These are phyloP conservation scores for Zaprionus taronus DNA, from an alignment of 1,140 invertebrate genomes.

Conservation along the genomic window DNA sequence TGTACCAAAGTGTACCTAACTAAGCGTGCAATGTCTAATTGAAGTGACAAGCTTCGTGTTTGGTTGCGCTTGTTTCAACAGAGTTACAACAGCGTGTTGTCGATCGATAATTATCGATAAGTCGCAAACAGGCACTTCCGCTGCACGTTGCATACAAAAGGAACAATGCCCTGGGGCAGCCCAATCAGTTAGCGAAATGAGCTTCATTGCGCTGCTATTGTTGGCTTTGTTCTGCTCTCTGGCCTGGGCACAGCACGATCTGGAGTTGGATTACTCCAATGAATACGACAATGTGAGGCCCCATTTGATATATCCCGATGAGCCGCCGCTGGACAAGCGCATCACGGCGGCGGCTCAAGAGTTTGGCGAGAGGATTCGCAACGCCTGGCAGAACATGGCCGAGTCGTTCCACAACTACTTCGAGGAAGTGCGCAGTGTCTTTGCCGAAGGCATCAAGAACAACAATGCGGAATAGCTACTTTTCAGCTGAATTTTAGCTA, in stretches of 20 bases:
- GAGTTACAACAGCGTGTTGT: background rate
- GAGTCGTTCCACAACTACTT: constrained; percentile 61
- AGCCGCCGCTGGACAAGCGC: constrained; percentile 56
- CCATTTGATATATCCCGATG: constrained; percentile 59
- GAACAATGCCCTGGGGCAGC: background rate
- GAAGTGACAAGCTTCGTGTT: background rate
- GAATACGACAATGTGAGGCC: constrained; percentile 71
- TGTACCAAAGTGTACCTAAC: too few species aligned
- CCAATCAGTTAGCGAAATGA: constrained; percentile 58
- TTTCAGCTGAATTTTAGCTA: too few species aligned
- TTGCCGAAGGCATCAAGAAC: constrained; percentile 21
- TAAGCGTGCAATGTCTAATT: background rate
- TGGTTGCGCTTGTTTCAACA: background rate
- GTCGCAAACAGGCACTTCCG: constrained; percentile 6
- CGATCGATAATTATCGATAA: background rate
- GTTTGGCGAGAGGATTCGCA: constrained; percentile 49
- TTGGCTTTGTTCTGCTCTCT: constrained; percentile 3
- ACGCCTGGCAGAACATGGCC: constrained; percentile 67
- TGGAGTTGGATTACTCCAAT: constrained; percentile 63
- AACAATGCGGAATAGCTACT: constrained; percentile 13
- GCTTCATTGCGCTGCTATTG: constrained; percentile 16
- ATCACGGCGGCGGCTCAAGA: constrained; percentile 49
- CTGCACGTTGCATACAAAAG: constrained; percentile 49
- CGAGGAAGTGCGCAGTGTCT: constrained; percentile 49
- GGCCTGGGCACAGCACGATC: constrained; percentile 22